These are phyloP conservation scores for Bettongia penicillata DNA, from an alignment of 2,113 vertebrate genomes.

Conservation along the genomic window DNA sequence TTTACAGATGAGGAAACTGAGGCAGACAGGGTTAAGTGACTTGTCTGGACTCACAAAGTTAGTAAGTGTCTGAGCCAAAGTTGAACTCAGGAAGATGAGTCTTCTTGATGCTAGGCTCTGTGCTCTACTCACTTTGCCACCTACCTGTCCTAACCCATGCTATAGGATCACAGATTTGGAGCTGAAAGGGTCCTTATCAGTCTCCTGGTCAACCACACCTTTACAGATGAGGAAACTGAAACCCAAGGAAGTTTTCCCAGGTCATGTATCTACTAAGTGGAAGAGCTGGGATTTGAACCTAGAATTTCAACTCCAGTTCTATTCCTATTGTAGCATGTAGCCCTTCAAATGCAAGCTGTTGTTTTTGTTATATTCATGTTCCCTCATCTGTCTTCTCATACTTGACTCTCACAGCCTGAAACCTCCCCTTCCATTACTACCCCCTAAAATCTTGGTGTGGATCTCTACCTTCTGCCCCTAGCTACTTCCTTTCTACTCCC, in stretches of 20 bases:
- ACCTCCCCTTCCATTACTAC: not conserved
- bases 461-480: not conserved
- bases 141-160: not conserved
- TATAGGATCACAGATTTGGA: not conserved
- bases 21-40: not conserved
- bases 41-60: not conserved
- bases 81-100: not conserved
- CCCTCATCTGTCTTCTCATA: not conserved
- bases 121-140: too few species aligned
- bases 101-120: not conserved
- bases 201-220: not conserved
- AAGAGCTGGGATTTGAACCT: not conserved
- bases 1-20: not conserved
- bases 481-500: not conserved
- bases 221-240: not conserved
- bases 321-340: not conserved
- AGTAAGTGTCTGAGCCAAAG: not conserved
- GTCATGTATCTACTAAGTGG: not conserved
- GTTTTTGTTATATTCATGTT: not conserved
- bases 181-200: not conserved
- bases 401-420: not conserved
- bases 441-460: not conserved
- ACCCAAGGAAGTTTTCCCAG: not conserved
- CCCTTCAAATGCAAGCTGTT: not conserved
- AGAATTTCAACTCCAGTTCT: not conserved